Evolutionary conservation across 30 jellyfish, hydroid and myxozoan genomes (phyloP), one percentile per base, ranked within the genome.

Genomic region (Catostylus mosaicus): DNA sequence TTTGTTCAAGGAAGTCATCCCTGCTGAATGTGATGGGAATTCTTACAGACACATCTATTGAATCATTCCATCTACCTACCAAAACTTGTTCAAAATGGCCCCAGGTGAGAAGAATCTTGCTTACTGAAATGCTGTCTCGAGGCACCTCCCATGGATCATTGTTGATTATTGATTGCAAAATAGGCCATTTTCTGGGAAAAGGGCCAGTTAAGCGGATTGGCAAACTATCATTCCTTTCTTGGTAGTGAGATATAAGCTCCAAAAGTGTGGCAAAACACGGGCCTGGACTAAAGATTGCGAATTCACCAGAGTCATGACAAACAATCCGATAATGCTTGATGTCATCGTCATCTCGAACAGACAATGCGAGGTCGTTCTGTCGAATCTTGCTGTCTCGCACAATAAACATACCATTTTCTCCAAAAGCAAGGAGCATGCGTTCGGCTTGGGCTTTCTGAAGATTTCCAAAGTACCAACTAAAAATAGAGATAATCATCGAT

Each of bases 71-170:
- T n/a, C n/a, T n/a, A n/a, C n/a, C n/a, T 90, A 51, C 77, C 77
- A 65, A 1, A 65, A 51, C 26, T 65, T 54, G 6, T 54, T 54
- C 24, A 65, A 65, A 22, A n/a, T n/a, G n/a, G n/a, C 31, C 56
- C 16, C 77, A 51, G 9, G 29, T 65, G 0, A 51, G 56, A 10
- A 65, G 52, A 16, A 65, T 33, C 19, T 6, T 65, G 56, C 56
- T 65, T 1, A 65, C 29, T 10, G 77, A 30, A 31, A 65, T 65
- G 26, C 77, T 65, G 77, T 65, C 74, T 23, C 96, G 85, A 1
- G 96, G 90, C 8, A 86, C 90, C 40, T 86, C 96, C 96, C 96
- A 86, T n/a, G 96, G 90, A 43, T 86, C 90, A 34, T 83, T n/a
- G n/a, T n/a, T n/a, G n/a, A n/a, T n/a, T n/a, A n/a, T n/a, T n/a